These are phyloP conservation scores for Lepidurus apus DNA, from an alignment of 1,140 invertebrate species.

Conservation along the genomic window DNA sequence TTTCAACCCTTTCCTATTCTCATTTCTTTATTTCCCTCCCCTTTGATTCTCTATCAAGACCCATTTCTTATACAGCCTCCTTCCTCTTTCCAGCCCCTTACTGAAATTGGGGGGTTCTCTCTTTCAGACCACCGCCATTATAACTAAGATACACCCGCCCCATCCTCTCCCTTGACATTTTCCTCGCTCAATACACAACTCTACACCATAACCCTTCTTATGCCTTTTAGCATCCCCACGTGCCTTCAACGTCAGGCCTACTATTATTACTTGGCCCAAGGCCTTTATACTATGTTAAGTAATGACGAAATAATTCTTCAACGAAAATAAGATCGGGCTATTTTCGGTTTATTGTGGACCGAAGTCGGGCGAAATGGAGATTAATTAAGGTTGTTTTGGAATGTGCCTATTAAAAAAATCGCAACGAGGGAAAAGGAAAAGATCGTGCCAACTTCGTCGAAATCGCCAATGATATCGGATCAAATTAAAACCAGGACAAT, in stretches of 20 bases:
- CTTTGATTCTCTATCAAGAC: neutral
- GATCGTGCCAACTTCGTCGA: neutral
- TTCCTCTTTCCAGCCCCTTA: neutral
- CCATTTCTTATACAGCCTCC: neutral
- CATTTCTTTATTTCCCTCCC: neutral
- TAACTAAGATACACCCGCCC: neutral
- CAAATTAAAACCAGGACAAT: neutral
- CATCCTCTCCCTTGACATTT: conserved; percentile 6
- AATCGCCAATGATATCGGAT: neutral
- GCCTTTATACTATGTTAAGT: too few species aligned
- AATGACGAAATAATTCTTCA: neutral
- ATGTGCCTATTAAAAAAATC: too few species aligned
- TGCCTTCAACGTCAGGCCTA: neutral
- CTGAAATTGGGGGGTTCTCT: neutral
- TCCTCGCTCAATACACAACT: conserved; percentile 8
- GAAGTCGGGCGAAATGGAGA: too few species aligned
- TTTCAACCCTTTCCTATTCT: neutral
- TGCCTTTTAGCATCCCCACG: neutral
- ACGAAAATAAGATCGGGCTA: neutral
- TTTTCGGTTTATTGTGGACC: too few species aligned
- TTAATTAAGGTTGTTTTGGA: too few species aligned
- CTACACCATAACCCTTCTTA: neutral
- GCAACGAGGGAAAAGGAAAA: neutral
- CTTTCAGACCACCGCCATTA: neutral
- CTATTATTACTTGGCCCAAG: neutral